phyloP scores from a whole-genome alignment of 2,797 vertebrate species.

The Sebastes hopkinsi region DNA sequence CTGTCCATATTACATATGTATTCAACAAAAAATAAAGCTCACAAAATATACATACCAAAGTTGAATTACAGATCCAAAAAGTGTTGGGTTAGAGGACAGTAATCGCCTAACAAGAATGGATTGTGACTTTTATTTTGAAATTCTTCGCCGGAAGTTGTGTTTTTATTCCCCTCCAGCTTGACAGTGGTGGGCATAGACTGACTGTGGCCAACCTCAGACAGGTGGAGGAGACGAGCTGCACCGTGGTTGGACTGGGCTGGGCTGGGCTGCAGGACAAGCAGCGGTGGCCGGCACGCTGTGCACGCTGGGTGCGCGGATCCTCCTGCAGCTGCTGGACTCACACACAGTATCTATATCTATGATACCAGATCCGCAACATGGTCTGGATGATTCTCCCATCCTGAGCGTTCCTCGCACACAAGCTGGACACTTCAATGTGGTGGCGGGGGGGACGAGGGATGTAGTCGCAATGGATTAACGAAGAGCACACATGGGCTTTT shows the following conservation, averaged over 20 bases:
- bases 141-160: not conserved
- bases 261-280: constrained; percentile 68
- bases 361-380: constrained; percentile 52
- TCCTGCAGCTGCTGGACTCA: constrained; percentile 51
- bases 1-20: not conserved
- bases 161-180: not conserved
- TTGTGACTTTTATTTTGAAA: constrained; percentile 57
- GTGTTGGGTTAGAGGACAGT: constrained; percentile 12
- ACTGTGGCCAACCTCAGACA: constrained; percentile 73
- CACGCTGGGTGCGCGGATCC: constrained; percentile 58
- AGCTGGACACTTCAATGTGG: constrained; percentile 62
- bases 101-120: not conserved
- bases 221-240: constrained; percentile 74
- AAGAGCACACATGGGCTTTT: constrained; percentile 56
- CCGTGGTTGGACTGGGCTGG: constrained; percentile 66
- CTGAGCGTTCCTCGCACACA: constrained; percentile 57
- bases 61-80: not conserved
- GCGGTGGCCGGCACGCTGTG: constrained; percentile 49
- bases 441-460: constrained; percentile 58
- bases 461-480: constrained; percentile 64
- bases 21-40: not conserved
- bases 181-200: constrained; percentile 22
- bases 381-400: constrained; percentile 55
- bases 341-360: constrained; percentile 22
- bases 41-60: not conserved